Base-by-base conservation (phyloP, 2,113 vertebrate species). In the Uropsilus gracilis region DNA sequence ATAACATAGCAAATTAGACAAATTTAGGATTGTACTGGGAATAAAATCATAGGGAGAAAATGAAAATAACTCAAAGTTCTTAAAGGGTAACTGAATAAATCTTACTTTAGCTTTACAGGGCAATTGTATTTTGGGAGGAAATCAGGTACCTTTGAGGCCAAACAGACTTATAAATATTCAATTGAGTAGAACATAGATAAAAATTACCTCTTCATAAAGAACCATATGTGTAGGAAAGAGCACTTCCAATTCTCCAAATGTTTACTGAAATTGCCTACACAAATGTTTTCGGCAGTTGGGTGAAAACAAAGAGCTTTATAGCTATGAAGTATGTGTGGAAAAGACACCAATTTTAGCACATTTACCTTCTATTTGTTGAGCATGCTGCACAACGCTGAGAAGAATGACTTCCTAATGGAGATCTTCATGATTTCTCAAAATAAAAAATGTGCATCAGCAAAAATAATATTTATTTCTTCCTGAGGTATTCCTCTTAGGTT, bases 81-180 rank as follows among this genome's bases (percentile, higher is more conserved):
- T 96, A 98, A 97, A 98, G 85, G 93, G 94, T 97, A 97, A 96
- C 94, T 94, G 55, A 98, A 98, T 98, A 97, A 98, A 97, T 97
- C 84, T 97, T 96, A 96, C 28, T 48, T 94, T 96, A 90, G 94
- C 13, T 96, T 97, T 97, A 95, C 50, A 95, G 96, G 75, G 57
- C 50, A 95, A 78, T 84, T 96, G 92, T 97, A 96, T 96, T 96
- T 94, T 57, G 86, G 32, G 64, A 78, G 66, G 42, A 85, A 28
- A 95, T 61, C 3, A 50, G 91, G 30, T 92, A 96, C 83, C 86
- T 98, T 97, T 96, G 95, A 96, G 92, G 94, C 80, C 77, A 97
- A 96, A 95, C 39, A 97, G 75, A 91, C 91, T 97, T 97, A 98
- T 69, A 97, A 98, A 97, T 92, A 97, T 94, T 94, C 89, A 95